A percentile compares a stretch with the other conserved stretches of the same genome.
Evolutionary conservation across 2,888 invertebrate species (phyloP).

Genomic region (Urechis unicinctus): DNA sequence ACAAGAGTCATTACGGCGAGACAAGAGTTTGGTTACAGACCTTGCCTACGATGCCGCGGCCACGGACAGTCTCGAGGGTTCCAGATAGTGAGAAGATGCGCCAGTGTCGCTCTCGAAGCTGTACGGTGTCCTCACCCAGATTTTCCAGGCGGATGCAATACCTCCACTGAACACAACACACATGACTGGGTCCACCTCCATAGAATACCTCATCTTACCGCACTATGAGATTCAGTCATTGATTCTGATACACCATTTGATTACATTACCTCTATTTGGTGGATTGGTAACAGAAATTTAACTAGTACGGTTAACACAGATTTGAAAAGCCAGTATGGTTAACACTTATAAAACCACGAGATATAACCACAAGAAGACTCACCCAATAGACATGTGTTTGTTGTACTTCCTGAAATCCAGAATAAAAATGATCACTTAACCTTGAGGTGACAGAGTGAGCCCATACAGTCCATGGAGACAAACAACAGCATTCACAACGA

Average conservation of each 20-base stretch:
- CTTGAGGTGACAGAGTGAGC: neutral
- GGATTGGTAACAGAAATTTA: neutral
- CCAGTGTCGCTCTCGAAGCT: slow-evolving; percentile 95
- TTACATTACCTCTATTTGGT: too few species aligned
- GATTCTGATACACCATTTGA: too few species aligned
- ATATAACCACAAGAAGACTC: too few species aligned
- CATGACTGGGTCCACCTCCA: too few species aligned
- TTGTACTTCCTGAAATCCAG: slow-evolving; percentile 57
- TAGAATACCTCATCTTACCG: too few species aligned
- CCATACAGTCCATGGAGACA: too few species aligned
- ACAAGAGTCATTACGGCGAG: too few species aligned
- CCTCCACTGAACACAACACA: slow-evolving; percentile 64
- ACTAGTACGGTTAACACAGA: neutral
- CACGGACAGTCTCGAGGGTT: slow-evolving; percentile 85
- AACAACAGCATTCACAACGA: too few species aligned
- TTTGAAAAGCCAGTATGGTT: too few species aligned
- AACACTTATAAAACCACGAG: too few species aligned
- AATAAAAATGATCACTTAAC: neutral
- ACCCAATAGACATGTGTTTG: slow-evolving; percentile 90
- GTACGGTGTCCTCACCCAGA: slow-evolving; percentile 76
- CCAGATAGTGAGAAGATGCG: slow-evolving; percentile 81
- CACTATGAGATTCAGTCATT: too few species aligned
- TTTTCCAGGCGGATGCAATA: slow-evolving; percentile 97
- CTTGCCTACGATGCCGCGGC: slow-evolving; percentile 91
- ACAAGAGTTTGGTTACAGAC: slow-evolving; percentile 19